Conservation (phyloP, 1,140 invertebrate species). For the Drosophila ercepeae region DNA sequence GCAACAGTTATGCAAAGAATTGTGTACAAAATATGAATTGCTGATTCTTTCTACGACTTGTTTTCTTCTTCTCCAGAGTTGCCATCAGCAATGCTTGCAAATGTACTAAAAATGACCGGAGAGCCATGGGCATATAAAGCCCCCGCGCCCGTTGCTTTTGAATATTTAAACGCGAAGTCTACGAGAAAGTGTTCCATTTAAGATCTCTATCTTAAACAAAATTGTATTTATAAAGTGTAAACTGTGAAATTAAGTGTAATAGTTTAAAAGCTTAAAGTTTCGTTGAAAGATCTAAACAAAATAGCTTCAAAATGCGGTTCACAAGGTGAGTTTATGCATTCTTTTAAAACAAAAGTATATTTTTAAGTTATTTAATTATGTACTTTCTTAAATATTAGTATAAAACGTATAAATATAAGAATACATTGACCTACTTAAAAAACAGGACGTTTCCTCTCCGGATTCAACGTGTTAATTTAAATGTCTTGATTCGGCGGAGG, state of each 20-base stretch:
- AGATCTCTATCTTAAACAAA: not conserved
- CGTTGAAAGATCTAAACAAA: not conserved
- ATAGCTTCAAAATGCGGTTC: slow-evolving; percentile 56
- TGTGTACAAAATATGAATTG: slow-evolving; percentile 6
- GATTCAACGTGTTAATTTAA: too few species aligned
- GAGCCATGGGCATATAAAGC: slow-evolving; percentile 46
- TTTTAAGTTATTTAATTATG: not conserved
- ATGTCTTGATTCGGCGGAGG: too few species aligned
- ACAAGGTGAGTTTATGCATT: slow-evolving; percentile 55
- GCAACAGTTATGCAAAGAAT: slow-evolving; percentile 6
- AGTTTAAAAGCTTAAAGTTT: not conserved
- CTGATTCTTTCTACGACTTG: slow-evolving; percentile 35
- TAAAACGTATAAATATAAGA: too few species aligned
- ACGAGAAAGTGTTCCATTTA: not conserved
- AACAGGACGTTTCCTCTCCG: too few species aligned
- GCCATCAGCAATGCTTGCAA: not conserved
- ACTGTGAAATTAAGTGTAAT: not conserved
- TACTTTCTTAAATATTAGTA: too few species aligned
- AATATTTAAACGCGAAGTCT: slow-evolving; percentile 57
- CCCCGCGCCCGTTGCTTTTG: slow-evolving; percentile 25
- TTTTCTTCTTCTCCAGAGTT: slow-evolving; percentile 15
- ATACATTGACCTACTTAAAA: too few species aligned
- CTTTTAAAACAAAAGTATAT: not conserved
- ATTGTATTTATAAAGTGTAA: not conserved
- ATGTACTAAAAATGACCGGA: slow-evolving; percentile 52